Base-by-base conservation (phyloP, 1,140 invertebrate species). In the Diuraphis noxia region DNA sequence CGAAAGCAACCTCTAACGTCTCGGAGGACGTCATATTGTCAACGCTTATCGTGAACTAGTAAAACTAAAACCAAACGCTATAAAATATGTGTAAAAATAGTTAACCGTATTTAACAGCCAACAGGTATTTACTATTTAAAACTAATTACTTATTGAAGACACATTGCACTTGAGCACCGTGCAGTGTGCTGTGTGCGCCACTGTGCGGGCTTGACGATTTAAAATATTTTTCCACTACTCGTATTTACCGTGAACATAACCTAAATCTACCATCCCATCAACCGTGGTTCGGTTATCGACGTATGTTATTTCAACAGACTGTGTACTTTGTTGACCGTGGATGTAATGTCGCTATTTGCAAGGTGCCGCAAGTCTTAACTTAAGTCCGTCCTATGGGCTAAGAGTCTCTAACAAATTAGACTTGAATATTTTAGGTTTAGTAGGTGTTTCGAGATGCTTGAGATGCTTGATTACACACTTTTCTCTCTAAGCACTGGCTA, bases 1-100 rank as follows among this genome's bases (percentile, higher is more conserved):
- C 89, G 9, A 91, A 81, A 0, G 89, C 89, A 6, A 91, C 89
- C 43, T 91, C 89, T 34, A 91, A 91, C 10, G 72, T 91, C 25
- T 91, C 89, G 13, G 43, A 82, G 36, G 77, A 91, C 6, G 89
- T 81, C 89, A 91, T 91, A 63, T 88, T 7, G 19, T 1, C 23
- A 72, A 25, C 23, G 3, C 36, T 38, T 3, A 23, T 81, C 8
- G 38, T 40, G 3, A 25, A 81, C 30, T 30, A n/a, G 17, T 72
- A 40, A 3, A 36, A 77, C 19, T 77, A 77, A 23, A 77, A 77
- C 34, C 13, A 34, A 34, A 17, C 8, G 10, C 63, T 34, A 6
- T 34, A 77, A 77, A 34, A n/a, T n/a, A n/a, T 36, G 49, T 25
- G 23, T 30, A 9, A 9, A n/a, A n/a, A 30, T 63, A 72, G 34